Evolutionary conservation across 2,888 invertebrate species (phyloP), one percentile per base, ranked within the genome.

Genomic region (Dryobotodes eremita): DNA sequence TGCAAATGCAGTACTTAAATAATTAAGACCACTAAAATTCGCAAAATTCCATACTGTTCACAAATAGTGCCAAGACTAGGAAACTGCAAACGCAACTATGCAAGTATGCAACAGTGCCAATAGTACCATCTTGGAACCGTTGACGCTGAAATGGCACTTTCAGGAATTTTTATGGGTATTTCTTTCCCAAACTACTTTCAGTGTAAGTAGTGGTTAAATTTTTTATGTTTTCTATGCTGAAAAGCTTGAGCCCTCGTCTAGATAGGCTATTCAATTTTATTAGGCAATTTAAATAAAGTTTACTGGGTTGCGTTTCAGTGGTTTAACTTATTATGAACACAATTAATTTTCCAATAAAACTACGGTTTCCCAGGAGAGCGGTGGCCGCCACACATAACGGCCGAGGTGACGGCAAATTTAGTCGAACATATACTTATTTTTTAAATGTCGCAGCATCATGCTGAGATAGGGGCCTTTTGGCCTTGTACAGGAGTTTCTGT

Each of bases 111-210:
- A 62, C 53, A 70, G 57, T 26, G 59, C 79, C 79, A 82, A 61
- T 61, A 65, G 23, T 15, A 17, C 72, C 70, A 82, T 78, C 65
- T 82, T 84, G 79, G 86, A 86, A 64, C 70, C n/a, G n/a, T n/a
- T 36, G 72, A n/a, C 46, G 86, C 86, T 66, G 83, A 75, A 82
- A 75, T 59, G 61, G 83, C 83, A 75, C 66, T 77, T 82, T 71
- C 68, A 71, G 42, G 62, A 66, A 55, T 66, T 75, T 85, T 78
- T 73, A 86, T 78, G 66, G 64, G 55, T 48, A 68, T 78, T 70
- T 23, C 74, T 75, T 48, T 20, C 15, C 55, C 50, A n/a, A 65
- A 42, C 15, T 84, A 46, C 36, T 20, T 65, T 55, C 15, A 53
- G 36, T 57, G 31, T 36, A 36, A 36, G 31, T 15, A 74, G 55